Base-by-base conservation (phyloP, 1,140 invertebrate genomes). In the Trichogramma pretiosum region DNA sequence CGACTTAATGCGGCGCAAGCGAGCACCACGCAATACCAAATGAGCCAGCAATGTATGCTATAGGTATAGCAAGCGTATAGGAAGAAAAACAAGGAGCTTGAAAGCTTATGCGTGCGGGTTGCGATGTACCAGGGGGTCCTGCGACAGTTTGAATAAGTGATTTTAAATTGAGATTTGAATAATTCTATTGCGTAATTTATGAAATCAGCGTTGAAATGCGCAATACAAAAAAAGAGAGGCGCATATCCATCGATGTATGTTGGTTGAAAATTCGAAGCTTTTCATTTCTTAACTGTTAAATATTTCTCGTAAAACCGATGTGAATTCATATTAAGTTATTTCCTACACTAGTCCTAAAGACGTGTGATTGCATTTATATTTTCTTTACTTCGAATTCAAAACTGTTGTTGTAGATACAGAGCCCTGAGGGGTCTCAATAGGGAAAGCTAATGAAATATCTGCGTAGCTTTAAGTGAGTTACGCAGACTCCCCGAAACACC, bases 361-460 rank as follows among this genome's bases (percentile, higher is more conserved):
- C n/a, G n/a, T n/a, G n/a, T n/a, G n/a, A n/a, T n/a, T n/a, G n/a
- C n/a, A n/a, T n/a, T n/a, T n/a, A n/a, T n/a, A n/a, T n/a, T n/a
- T n/a, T n/a, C n/a, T n/a, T n/a, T n/a, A n/a, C n/a, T n/a, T n/a
- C n/a, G n/a, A n/a, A n/a, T n/a, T n/a, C n/a, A n/a, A n/a, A n/a
- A n/a, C n/a, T n/a, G n/a, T n/a, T n/a, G n/a, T n/a, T n/a, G n/a
- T n/a, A n/a, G n/a, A n/a, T n/a, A n/a, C n/a, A n/a, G n/a, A n/a
- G n/a, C n/a, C n/a, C n/a, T n/a, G n/a, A n/a, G n/a, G n/a, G n/a
- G n/a, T n/a, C n/a, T n/a, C n/a, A n/a, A n/a, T n/a, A n/a, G n/a
- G n/a, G n/a, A n/a, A n/a, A 28, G 65, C 67, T 72, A 72, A 72
- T 72, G 69, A 72, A 72, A 72, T 72, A 70, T 70, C 69, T 63